phyloP scores from a whole-genome alignment of 1,140 invertebrate species.

The Pogonognathellus flavescens region DNA sequence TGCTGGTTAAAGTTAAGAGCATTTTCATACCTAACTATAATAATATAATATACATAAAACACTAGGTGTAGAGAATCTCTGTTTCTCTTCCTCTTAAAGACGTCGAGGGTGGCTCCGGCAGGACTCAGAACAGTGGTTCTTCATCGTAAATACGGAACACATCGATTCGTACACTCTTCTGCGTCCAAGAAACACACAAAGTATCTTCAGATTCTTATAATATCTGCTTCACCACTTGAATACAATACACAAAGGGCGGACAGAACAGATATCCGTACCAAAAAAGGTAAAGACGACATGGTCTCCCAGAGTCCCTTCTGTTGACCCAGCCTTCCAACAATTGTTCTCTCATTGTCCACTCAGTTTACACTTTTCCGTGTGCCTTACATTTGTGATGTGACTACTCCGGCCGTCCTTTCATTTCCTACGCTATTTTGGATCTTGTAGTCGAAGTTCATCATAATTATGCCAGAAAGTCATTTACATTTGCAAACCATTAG shows the following conservation, averaged over 20 bases:
- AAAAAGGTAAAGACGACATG: conserved; percentile 19
- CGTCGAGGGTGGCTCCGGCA: conserved; percentile 37
- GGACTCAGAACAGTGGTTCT: conserved; percentile 59
- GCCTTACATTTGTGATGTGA: not conserved
- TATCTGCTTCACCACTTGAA: not conserved
- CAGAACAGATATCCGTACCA: not conserved
- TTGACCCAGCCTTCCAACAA: conserved; percentile 34
- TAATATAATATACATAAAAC: not conserved
- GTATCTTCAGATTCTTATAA: not conserved
- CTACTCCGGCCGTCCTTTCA: not conserved
- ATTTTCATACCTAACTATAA: no score
- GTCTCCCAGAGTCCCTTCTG: conserved; percentile 27
- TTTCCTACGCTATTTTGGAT: not conserved
- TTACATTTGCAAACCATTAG: no score
- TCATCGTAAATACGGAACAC: conserved; percentile 45
- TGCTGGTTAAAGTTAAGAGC: no score
- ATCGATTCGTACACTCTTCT: not conserved
- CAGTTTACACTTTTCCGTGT: not conserved
- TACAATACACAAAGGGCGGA: not conserved
- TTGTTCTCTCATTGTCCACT: conserved; percentile 4
- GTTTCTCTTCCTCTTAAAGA: conserved; percentile 31
- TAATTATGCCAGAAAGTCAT: no score
- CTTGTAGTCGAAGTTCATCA: no score
- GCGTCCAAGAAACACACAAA: not conserved
- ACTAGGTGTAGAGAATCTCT: conserved; percentile 6